Conservation (phyloP, 53 echinoderm and acorn worm species). For the Henricia sp. region DNA sequence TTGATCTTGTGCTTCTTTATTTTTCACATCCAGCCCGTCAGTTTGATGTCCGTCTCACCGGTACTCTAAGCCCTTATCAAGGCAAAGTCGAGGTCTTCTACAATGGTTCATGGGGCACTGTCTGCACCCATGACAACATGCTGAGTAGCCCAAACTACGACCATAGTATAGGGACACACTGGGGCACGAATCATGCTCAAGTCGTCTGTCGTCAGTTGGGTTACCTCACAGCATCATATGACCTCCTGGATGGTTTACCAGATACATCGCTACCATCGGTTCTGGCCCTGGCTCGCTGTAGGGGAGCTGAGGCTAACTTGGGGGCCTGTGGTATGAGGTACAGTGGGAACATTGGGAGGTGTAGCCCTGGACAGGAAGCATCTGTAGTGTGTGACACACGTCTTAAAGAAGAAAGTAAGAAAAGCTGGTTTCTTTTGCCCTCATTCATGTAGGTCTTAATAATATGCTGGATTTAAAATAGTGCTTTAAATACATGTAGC, state of each 20-base stretch:
- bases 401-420: slow-evolving; percentile 18
- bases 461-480: no score
- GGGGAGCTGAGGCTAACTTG: slow-evolving; percentile 12
- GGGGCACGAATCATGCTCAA: slow-evolving; percentile 43
- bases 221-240: slow-evolving; percentile 17
- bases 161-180: not conserved
- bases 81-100: slow-evolving; percentile 27
- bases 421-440: no score
- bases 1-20: not conserved
- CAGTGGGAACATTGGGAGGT: not conserved
- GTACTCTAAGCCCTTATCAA: slow-evolving; percentile 9
- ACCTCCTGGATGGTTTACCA: not conserved
- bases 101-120: slow-evolving; percentile 35
- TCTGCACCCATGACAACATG: not conserved
- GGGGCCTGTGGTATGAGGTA: not conserved
- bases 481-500: no score
- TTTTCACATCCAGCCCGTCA: slow-evolving; percentile 23
- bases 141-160: not conserved
- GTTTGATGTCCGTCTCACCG: slow-evolving; percentile 46
- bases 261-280: slow-evolving; percentile 4
- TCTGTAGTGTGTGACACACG: slow-evolving; percentile 38
- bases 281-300: slow-evolving; percentile 3
- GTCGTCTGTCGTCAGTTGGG: slow-evolving; percentile 53
- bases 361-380: slow-evolving; percentile 13
- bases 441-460: no score